Percentiles rank a stretch among this genome's conserved stretches.
phyloP scores from a whole-genome alignment of 2,888 invertebrate species.

The Nephrotoma flavescens region DNA sequence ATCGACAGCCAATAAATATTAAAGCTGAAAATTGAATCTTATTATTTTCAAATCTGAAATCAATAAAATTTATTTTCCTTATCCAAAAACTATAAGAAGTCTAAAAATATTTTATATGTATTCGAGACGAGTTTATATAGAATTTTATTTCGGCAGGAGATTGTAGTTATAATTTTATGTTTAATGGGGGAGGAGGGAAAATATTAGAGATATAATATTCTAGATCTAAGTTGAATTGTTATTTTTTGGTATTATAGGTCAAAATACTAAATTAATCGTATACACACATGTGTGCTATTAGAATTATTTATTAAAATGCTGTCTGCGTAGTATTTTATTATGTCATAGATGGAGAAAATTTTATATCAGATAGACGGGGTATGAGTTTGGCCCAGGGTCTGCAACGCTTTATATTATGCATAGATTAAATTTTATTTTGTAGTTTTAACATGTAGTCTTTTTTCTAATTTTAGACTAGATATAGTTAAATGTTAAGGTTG shows the following conservation, averaged over 20 bases:
- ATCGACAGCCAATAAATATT: background rate
- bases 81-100: background rate
- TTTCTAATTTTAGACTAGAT: no score
- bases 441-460: no score
- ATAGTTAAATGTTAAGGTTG: no score
- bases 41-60: background rate
- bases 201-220: background rate
- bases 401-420: no score
- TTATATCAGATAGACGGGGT: no score
- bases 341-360: no score
- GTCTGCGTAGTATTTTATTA: background rate
- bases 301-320: background rate
- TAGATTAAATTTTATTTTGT: no score
- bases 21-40: background rate
- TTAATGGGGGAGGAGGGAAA: background rate
- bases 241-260: background rate
- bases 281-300: background rate
- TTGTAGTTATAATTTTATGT: background rate
- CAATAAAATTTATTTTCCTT: background rate
- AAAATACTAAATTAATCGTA: background rate
- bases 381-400: no score
- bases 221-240: background rate
- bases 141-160: background rate
- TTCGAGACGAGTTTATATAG: background rate
- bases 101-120: background rate